Conservation (phyloP, 2,797 vertebrate genomes). For the Monodelphis domestica region DNA sequence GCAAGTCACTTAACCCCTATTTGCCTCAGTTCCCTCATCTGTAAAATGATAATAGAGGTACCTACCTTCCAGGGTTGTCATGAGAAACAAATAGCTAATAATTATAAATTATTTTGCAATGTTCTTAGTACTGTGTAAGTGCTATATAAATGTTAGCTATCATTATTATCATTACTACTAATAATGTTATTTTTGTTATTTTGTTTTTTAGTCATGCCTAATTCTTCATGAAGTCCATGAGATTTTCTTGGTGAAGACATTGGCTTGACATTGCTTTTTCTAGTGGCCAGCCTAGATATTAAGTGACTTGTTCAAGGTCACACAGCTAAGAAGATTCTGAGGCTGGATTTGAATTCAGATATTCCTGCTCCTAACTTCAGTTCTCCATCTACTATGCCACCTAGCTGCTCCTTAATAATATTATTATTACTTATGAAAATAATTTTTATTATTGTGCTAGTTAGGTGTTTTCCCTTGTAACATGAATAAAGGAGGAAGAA, state of each 20-base stretch:
- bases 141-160: neutral
- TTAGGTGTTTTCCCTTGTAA: neutral
- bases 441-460: neutral
- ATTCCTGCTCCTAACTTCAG: too few species aligned
- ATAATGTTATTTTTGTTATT: neutral
- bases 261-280: too few species aligned
- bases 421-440: too few species aligned
- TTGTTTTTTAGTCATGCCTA: too few species aligned
- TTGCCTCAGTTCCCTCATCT: neutral
- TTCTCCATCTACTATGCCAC: too few species aligned
- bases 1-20: neutral
- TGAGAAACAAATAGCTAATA: neutral
- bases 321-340: too few species aligned
- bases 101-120: neutral
- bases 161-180: neutral
- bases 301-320: too few species aligned
- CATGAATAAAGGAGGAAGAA: neutral
- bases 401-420: neutral
- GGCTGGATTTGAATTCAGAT: too few species aligned
- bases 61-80: neutral
- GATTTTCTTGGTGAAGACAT: too few species aligned
- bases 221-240: too few species aligned
- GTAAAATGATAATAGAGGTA: neutral
- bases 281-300: too few species aligned
- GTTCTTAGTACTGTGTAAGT: neutral